phyloP scores from a whole-genome alignment of 1,140 invertebrate species.

The Ephestia elutella region DNA sequence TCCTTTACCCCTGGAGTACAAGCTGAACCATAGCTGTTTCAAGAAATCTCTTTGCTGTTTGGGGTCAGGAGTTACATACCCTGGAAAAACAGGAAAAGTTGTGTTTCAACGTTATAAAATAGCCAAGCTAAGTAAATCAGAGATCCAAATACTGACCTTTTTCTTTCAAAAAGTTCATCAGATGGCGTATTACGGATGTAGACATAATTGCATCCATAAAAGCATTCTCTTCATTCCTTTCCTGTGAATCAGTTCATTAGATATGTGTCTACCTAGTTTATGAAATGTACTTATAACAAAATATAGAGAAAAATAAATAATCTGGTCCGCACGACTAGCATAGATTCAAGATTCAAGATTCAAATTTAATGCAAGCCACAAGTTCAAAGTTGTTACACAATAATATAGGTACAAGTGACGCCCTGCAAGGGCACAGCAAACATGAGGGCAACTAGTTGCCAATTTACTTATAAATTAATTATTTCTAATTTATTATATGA shows the following conservation, averaged over 20 bases:
- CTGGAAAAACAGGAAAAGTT: constrained; percentile 36
- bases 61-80: constrained; percentile 76
- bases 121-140: too few relatives aligned
- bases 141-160: constrained; percentile 71
- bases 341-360: too few relatives aligned
- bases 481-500: too few relatives aligned
- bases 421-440: too few relatives aligned
- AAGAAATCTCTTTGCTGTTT: constrained; percentile 83
- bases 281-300: too few relatives aligned
- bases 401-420: constrained; percentile 3
- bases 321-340: too few relatives aligned
- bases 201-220: constrained; percentile 84
- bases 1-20: constrained; percentile 85
- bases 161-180: constrained; percentile 81
- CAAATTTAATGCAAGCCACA: too few relatives aligned
- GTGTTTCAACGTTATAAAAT: background rate
- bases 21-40: constrained; percentile 85
- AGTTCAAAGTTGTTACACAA: too few relatives aligned
- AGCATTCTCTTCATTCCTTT: constrained; percentile 83
- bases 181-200: constrained; percentile 83
- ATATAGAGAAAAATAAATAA: too few relatives aligned
- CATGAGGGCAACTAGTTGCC: too few relatives aligned
- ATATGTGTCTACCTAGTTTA: too few relatives aligned
- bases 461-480: too few relatives aligned
- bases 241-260: constrained; percentile 53